Evolutionary conservation across 2,888 invertebrate species (phyloP).

Genomic region (Spodoptera littoralis): DNA sequence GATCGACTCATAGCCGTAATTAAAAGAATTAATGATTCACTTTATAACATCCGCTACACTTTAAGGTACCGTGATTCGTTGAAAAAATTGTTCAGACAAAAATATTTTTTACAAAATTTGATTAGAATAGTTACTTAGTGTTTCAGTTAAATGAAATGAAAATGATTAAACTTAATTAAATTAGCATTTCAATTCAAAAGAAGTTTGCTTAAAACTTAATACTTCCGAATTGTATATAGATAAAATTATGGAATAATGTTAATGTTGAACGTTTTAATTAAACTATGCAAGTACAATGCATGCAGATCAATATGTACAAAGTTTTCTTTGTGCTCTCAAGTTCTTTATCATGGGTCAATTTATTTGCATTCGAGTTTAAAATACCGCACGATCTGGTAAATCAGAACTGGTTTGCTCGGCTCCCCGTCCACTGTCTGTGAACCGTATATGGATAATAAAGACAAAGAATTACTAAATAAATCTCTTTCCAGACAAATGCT

Average conservation of each 20-base stretch:
- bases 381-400: constrained; percentile 86
- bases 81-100: constrained; percentile 13
- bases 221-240: too few species aligned
- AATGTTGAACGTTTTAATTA: neutral
- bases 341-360: constrained; percentile 80
- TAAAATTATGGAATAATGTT: too few species aligned
- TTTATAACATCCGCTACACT: constrained; percentile 30
- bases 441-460: constrained; percentile 68
- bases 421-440: constrained; percentile 67
- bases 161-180: too few species aligned
- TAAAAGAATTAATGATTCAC: constrained; percentile 36
- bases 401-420: constrained; percentile 83
- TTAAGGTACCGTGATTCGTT: constrained; percentile 8
- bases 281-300: constrained; percentile 22
- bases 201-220: too few species aligned
- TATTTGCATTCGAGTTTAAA: constrained; percentile 85
- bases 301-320: constrained; percentile 51
- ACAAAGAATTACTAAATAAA: constrained; percentile 65
- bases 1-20: constrained; percentile 26
- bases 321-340: constrained; percentile 78
- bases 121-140: neutral
- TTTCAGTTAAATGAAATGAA: neutral
- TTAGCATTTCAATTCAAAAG: too few species aligned
- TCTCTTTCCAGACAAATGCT: constrained; percentile 34
- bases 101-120: constrained; percentile 2